Evolutionary conservation across 35 echinoderm and acorn worm genomes (phyloP).

Genomic region (Heliocidaris tuberculata): DNA sequence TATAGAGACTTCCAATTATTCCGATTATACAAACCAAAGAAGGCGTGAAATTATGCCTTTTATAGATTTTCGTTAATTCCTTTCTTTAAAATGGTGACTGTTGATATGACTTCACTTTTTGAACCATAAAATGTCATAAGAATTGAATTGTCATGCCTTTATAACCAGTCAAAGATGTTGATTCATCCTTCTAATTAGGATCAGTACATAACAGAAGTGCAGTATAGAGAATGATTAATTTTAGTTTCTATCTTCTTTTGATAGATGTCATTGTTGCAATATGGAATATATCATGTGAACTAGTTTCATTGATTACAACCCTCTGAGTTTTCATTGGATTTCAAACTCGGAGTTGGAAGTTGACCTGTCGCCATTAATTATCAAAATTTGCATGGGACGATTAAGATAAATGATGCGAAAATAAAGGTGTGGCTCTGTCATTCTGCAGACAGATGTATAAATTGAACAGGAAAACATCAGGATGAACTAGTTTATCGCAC

Average conservation of each 20-base stretch:
- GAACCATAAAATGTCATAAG: background rate
- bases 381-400: background rate
- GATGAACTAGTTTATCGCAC: background rate
- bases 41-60: background rate
- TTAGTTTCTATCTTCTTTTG: background rate
- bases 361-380: background rate
- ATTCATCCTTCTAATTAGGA: background rate
- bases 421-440: background rate
- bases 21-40: too few relatives aligned
- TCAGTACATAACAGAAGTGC: background rate
- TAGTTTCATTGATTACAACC: background rate
- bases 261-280: background rate
- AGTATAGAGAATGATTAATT: background rate
- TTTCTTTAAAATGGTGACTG: background rate
- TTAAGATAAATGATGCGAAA: background rate
- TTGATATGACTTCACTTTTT: background rate
- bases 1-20: too few relatives aligned
- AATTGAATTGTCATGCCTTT: constrained; percentile 2
- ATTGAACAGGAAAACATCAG: background rate
- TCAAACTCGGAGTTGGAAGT: background rate
- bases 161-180: background rate
- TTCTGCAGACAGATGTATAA: background rate
- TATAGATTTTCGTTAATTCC: background rate
- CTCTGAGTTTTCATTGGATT: background rate
- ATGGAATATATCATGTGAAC: background rate